Percentiles rank a stretch among this genome's conserved stretches.
These are phyloP conservation scores for Puffinus mauretanicus DNA, from an alignment of 2,113 vertebrate species.

Conservation along the genomic window DNA sequence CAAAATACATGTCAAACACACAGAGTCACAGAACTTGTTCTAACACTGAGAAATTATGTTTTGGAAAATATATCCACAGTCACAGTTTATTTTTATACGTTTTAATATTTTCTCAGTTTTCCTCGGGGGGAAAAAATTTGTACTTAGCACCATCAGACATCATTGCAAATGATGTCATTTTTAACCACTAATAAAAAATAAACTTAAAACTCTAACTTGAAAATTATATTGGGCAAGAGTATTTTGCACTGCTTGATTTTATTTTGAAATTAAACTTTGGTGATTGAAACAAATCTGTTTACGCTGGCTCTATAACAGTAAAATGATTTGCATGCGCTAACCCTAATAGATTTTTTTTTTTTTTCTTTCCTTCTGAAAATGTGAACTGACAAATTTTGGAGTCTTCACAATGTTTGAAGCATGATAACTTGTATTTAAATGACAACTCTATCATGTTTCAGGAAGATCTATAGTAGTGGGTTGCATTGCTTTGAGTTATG, in stretches of 20 bases:
- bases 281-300: background rate
- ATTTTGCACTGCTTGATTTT: background rate
- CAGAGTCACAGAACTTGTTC: background rate
- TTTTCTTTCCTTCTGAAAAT: background rate
- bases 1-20: background rate
- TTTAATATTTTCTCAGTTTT: background rate
- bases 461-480: background rate
- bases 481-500: background rate
- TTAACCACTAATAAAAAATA: background rate
- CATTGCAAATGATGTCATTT: background rate
- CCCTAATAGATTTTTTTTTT: background rate
- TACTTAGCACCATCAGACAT: background rate
- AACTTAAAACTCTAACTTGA: background rate
- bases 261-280: background rate
- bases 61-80: background rate
- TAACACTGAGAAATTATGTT: background rate
- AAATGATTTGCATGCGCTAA: background rate
- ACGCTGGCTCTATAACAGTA: background rate
- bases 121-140: background rate
- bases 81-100: background rate
- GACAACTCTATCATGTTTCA: background rate
- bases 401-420: background rate
- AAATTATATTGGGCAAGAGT: background rate
- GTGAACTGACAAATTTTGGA: background rate
- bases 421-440: background rate